Base-by-base conservation (phyloP, 1,140 invertebrate genomes). In the Drosophila seguyi region DNA sequence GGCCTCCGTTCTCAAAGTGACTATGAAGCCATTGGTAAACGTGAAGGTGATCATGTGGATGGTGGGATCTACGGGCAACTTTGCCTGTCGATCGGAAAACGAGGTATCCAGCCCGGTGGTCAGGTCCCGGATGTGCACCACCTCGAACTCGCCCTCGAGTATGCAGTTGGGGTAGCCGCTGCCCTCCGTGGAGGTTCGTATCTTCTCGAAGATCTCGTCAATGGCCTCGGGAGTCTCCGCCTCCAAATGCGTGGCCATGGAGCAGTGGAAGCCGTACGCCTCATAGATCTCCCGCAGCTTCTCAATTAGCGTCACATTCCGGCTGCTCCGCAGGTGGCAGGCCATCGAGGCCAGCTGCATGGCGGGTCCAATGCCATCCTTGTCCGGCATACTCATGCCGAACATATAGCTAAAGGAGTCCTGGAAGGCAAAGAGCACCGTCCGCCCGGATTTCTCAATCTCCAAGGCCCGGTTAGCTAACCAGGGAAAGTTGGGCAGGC, bases 401-500 rank as follows among this genome's bases (percentile, higher is more conserved):
- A 97, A 97, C 98, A 99, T 99, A 92, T 97, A 99, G n/a, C 98
- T 98, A 86, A 98, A 97, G 1, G 97, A 96, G 93, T 98, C 97
- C 94, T 99, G 99, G 93, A 97, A 99, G 0, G 98, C 98, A 93
- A 99, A 98, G 38, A 99, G 92, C 0, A 99, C 96, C 2, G 93
- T 93, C 82, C 98, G 96, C 1, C 94, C 95, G 58, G 95, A 78
- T 34, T 94, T 93, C 47, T 95, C 93, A n/a, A 99, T 91, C 20
- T 98, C 95, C 50, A 96, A 88, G 0, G 96, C 94, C 93, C 95
- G 95, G 91, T 99, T 99, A 87, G 97, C 98, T 97, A 99, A 99
- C 98, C 99, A 99, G 91, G 99, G 99, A 91, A 99, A 99, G 1
- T 99, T 97, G 31, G 99, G 99, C 50, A 99, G 93, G 0, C 99